A percentile compares a stretch with the other conserved stretches of the same genome.
These are phyloP conservation scores for Pogonocichla stellata DNA, from an alignment of 2,113 vertebrate genomes.

Conservation along the genomic window DNA sequence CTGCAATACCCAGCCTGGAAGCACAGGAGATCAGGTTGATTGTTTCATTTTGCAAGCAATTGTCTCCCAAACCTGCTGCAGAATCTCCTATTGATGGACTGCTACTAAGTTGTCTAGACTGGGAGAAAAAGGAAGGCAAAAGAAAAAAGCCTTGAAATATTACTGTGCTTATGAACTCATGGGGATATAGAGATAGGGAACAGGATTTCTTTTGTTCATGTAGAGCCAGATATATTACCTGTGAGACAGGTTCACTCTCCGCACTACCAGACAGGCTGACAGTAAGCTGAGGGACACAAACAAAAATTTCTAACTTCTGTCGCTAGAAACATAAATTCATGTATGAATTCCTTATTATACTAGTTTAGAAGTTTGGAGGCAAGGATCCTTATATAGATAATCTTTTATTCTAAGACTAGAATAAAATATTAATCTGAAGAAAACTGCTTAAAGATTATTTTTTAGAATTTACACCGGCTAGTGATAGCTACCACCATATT, in stretches of 20 bases:
- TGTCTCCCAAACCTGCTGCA: background rate
- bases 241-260: background rate
- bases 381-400: background rate
- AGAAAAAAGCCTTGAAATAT: background rate
- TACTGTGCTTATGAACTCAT: background rate
- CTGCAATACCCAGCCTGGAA: background rate
- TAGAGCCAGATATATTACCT: background rate
- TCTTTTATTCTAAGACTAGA: background rate
- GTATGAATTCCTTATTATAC: background rate
- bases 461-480: background rate
- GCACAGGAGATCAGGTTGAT: background rate
- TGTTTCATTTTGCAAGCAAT: conserved; percentile 5
- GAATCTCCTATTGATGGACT: background rate
- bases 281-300: background rate
- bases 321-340: background rate
- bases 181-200: background rate
- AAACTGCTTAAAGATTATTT: background rate
- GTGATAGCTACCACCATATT: background rate
- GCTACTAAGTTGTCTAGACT: background rate
- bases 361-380: background rate
- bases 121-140: background rate
- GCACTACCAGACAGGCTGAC: background rate
- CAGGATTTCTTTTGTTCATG: background rate
- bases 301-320: background rate
- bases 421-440: background rate